A percentile compares a stretch with the other conserved stretches of the same genome.
Evolutionary conservation across 2,113 vertebrate genomes (phyloP).

Genomic region (Struthidea cinerea): DNA sequence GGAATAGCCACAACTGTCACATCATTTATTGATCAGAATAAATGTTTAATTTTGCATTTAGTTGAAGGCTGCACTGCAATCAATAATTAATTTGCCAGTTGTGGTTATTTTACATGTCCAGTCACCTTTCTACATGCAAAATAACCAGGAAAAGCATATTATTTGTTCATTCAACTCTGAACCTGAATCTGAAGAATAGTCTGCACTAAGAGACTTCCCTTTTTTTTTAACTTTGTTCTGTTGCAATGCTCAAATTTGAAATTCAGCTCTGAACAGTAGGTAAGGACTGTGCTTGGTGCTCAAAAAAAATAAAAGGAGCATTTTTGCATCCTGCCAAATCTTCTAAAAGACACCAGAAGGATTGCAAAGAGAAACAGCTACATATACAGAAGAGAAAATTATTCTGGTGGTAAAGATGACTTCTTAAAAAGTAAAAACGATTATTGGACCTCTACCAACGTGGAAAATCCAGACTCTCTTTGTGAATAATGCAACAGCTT

Average conservation of each 20-base stretch:
- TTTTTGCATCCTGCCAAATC: background rate
- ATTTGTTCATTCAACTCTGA: background rate
- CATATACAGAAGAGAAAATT: background rate
- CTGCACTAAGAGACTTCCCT: background rate
- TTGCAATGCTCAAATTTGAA: background rate
- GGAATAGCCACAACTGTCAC: background rate
- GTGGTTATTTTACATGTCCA: slow-evolving; percentile 30
- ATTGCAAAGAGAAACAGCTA: background rate
- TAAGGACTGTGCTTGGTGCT: background rate
- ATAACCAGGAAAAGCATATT: background rate
- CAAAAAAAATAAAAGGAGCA: background rate
- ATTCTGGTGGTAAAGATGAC: background rate
- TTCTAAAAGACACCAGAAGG: background rate
- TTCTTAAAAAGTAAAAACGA: background rate
- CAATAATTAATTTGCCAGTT: slow-evolving; percentile 23
- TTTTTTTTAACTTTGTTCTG: background rate
- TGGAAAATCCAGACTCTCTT: background rate
- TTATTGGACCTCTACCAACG: background rate
- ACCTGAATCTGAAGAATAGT: background rate
- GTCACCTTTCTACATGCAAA: slow-evolving; percentile 1
- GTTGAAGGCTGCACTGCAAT: background rate
- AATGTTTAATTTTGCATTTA: slow-evolving; percentile 57
- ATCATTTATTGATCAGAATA: slow-evolving; percentile 49
- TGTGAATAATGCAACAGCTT: slow-evolving; percentile 10
- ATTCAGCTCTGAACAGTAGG: background rate